Percentiles rank a stretch among this genome's conserved stretches.
These are phyloP conservation scores for Margaritifera margaritifera DNA, from an alignment of 2,888 invertebrate species.

Conservation along the genomic window DNA sequence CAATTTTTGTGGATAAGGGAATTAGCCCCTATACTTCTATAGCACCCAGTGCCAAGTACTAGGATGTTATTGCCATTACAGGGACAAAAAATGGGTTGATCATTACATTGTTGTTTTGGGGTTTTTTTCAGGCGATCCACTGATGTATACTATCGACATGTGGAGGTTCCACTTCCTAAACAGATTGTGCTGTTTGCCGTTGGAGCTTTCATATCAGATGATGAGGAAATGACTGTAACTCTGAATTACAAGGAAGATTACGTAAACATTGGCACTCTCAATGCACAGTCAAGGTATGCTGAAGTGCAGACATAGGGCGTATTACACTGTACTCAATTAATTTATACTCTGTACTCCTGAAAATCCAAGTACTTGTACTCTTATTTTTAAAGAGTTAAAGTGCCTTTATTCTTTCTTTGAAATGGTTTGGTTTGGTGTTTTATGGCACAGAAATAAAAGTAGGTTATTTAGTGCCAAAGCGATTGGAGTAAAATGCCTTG, in stretches of 20 bases:
- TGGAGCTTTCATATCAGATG: slow-evolving; percentile 23
- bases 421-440: too few relatives aligned
- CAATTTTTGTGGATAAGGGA: too few relatives aligned
- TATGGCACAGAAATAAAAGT: too few relatives aligned
- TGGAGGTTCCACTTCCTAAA: slow-evolving; percentile 33
- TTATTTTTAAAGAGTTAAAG: too few relatives aligned
- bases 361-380: too few relatives aligned
- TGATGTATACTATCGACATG: slow-evolving; percentile 16
- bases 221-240: slow-evolving; percentile 28
- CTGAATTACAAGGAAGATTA: slow-evolving; percentile 45
- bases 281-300: slow-evolving; percentile 35
- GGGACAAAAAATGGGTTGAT: background rate
- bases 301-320: too few relatives aligned
- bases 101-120: background rate
- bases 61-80: too few relatives aligned
- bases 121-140: slow-evolving; percentile 7
- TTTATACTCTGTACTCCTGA: background rate
- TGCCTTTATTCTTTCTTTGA: too few relatives aligned
- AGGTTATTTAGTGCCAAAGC: too few relatives aligned
- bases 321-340: background rate
- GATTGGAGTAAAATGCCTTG: too few relatives aligned
- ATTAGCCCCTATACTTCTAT: too few relatives aligned
- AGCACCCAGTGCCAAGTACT: too few relatives aligned
- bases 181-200: slow-evolving; percentile 31
- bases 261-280: slow-evolving; percentile 42